Conservation (phyloP, 2,113 vertebrate species). For the Ibidorhyncha struthersii region DNA sequence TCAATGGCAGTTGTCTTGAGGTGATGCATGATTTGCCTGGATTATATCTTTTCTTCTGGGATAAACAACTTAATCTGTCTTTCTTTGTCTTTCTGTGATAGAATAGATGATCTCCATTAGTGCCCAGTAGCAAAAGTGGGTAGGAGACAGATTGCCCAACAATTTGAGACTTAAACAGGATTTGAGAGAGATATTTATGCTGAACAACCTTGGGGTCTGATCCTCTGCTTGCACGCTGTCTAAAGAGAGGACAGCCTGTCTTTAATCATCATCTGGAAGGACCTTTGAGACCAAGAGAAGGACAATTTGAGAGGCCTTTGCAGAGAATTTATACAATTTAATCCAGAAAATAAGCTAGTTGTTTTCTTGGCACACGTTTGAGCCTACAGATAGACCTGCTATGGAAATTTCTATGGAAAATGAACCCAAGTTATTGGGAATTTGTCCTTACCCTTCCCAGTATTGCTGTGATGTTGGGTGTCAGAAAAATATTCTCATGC, state of each 20-base stretch:
- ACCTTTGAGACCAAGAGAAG: background rate
- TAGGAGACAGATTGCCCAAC: background rate
- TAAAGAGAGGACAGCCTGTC: background rate
- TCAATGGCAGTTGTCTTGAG: background rate
- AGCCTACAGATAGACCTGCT: background rate
- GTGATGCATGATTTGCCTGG: background rate
- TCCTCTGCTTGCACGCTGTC: background rate
- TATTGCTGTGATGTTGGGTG: background rate
- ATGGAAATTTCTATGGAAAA: background rate
- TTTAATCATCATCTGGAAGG: background rate
- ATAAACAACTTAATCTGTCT: background rate
- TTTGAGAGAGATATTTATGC: background rate
- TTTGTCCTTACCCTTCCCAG: background rate
- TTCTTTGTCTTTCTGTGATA: background rate
- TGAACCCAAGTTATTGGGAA: background rate
- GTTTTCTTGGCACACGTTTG: background rate
- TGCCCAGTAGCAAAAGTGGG: background rate
- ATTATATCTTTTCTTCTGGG: background rate
- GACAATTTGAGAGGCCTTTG: background rate
- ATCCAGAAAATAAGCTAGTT: background rate
- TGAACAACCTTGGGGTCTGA: background rate
- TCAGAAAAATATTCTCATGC: background rate
- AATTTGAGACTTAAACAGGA: background rate
- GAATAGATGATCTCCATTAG: background rate
- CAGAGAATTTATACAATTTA: background rate